Conservation (phyloP, 2,797 vertebrate genomes). For the Limnodromus scolopaceus region DNA sequence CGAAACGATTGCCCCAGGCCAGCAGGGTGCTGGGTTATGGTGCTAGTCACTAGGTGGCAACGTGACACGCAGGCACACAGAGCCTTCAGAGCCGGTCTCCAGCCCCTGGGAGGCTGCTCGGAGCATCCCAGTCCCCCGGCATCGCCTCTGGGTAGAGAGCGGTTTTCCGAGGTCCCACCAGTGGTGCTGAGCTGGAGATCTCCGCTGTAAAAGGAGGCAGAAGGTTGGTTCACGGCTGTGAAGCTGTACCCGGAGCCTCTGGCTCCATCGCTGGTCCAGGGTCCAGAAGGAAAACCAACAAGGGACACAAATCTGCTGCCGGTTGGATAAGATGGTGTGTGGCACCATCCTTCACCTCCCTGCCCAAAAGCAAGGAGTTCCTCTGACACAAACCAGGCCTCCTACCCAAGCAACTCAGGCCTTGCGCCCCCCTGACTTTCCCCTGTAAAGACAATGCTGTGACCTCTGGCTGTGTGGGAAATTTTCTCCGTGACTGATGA, state of each 20-base stretch:
- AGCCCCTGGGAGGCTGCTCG: neutral
- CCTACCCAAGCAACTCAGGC: neutral
- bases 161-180: neutral
- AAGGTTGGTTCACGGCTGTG: neutral
- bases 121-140: neutral
- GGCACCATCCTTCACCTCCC: neutral
- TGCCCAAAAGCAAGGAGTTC: neutral
- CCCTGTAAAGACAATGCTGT: neutral
- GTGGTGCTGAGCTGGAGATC: neutral
- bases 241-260: too few relatives aligned
- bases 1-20: neutral
- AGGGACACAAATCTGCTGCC: neutral
- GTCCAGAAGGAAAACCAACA: neutral
- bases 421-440: neutral
- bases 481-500: neutral
- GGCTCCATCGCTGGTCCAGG: neutral
- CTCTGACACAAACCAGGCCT: neutral
- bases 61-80: neutral
- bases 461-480: neutral
- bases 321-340: neutral
- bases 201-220: neutral
- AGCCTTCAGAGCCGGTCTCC: neutral
- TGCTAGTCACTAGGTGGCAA: neutral
- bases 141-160: neutral
- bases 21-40: neutral